A percentile compares a stretch with the other conserved stretches of the same genome.
These are phyloP conservation scores for Chrysolina haemoptera DNA, from an alignment of 2,888 invertebrate genomes.

Conservation along the genomic window DNA sequence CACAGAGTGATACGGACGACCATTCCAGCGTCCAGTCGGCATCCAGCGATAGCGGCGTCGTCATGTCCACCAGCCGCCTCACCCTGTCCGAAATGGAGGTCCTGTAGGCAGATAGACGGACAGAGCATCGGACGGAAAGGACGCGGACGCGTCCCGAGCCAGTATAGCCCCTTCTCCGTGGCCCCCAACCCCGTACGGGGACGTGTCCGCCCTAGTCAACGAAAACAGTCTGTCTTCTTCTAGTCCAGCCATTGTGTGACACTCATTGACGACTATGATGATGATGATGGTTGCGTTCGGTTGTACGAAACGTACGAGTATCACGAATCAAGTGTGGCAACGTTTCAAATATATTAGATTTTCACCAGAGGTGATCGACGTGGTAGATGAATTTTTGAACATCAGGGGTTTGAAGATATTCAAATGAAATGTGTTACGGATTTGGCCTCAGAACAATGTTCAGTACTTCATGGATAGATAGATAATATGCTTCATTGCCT, in stretches of 20 bases:
- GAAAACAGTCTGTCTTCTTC: slow-evolving; percentile 58
- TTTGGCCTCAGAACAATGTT: not conserved
- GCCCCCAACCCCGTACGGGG: slow-evolving; percentile 33
- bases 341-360: not conserved
- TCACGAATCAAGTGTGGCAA: not conserved
- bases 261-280: slow-evolving; percentile 7
- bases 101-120: slow-evolving; percentile 63
- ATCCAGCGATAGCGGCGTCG: slow-evolving; percentile 82
- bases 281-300: slow-evolving; percentile 15
- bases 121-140: slow-evolving; percentile 49
- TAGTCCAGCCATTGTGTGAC: slow-evolving; percentile 45
- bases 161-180: slow-evolving; percentile 50
- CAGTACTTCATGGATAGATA: not conserved
- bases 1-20: slow-evolving; percentile 88
- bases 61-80: slow-evolving; percentile 78
- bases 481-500: no score
- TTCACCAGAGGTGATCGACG: not conserved
- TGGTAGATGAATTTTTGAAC: not conserved
- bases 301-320: slow-evolving; percentile 32
- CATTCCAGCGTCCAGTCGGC: slow-evolving; percentile 88
- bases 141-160: slow-evolving; percentile 61
- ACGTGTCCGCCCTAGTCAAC: slow-evolving; percentile 64
- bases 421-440: not conserved
- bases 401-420: not conserved
- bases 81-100: slow-evolving; percentile 76